Percentiles rank a stretch among this genome's conserved stretches.
Conservation (phyloP, 2,888 invertebrate species). For the Ormyrus labotus region DNA sequence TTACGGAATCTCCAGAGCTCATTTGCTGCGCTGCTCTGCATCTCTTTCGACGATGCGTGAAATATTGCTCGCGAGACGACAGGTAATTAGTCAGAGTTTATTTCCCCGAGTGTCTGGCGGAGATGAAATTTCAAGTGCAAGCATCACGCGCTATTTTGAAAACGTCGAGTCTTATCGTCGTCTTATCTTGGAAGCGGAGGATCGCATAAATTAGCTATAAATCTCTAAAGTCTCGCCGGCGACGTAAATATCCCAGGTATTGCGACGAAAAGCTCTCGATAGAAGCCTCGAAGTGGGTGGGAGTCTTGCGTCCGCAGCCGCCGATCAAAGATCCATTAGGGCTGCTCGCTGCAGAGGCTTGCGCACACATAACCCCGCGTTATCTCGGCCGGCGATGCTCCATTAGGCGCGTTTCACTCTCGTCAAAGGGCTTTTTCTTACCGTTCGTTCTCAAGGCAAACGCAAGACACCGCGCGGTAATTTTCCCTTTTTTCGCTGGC, state of each 20-base stretch:
- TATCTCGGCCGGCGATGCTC: slow-evolving; percentile 40
- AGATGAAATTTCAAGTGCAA: not conserved
- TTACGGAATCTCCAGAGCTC: not conserved
- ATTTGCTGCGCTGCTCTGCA: not conserved
- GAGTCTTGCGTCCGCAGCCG: not conserved
- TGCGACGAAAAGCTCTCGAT: not conserved
- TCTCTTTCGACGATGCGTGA: not conserved
- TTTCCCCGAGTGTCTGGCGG: not conserved
- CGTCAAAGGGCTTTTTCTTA: too few relatives aligned
- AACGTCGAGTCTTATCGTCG: too few relatives aligned
- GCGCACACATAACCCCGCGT: slow-evolving; percentile 1
- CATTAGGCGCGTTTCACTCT: slow-evolving; percentile 44
- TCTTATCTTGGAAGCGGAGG: too few relatives aligned
- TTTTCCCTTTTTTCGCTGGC: too few relatives aligned
- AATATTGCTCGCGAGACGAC: too few relatives aligned
- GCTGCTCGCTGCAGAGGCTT: not conserved
- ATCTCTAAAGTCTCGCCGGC: not conserved
- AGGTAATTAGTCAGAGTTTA: too few relatives aligned
- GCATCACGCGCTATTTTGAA: too few relatives aligned
- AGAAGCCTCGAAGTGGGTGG: too few relatives aligned
- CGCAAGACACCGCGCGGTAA: too few relatives aligned
- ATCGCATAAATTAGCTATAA: slow-evolving; percentile 8
- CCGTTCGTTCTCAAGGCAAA: too few relatives aligned
- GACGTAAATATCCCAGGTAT: slow-evolving; percentile 6
- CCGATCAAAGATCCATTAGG: slow-evolving; percentile 56